Evolutionary conservation across 2,888 invertebrate genomes (phyloP).

Genomic region (Tolmerus cingulatus): DNA sequence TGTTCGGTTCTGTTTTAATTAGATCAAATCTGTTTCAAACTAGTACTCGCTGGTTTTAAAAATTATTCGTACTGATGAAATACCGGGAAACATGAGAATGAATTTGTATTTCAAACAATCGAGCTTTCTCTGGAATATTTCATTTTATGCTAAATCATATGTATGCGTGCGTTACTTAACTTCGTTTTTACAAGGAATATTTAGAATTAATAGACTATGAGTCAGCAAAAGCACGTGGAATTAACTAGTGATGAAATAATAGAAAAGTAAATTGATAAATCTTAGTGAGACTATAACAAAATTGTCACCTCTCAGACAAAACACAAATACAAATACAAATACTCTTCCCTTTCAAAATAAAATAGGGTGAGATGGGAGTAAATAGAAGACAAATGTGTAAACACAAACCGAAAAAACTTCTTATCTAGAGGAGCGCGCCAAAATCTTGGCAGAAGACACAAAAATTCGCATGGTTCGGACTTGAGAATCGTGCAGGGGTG

Average conservation of each 20-base stretch:
- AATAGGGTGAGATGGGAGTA: background rate
- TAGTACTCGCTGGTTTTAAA: background rate
- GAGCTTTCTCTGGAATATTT: background rate
- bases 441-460: background rate
- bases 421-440: background rate
- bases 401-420: background rate
- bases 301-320: background rate
- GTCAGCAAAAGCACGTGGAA: background rate
- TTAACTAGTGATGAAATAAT: background rate
- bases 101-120: background rate
- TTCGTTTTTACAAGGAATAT: background rate
- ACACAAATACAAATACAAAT: background rate
- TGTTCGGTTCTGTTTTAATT: background rate
- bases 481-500: background rate
- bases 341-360: background rate
- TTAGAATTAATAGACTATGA: background rate
- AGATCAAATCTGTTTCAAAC: background rate
- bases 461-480: background rate
- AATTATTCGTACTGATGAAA: background rate
- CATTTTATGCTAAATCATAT: background rate
- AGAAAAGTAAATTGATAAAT: background rate
- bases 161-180: background rate
- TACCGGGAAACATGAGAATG: background rate
- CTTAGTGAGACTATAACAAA: background rate
- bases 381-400: background rate